Conservation (phyloP, 2,113 vertebrate genomes). For the Balaenoptera acutorostrata region DNA sequence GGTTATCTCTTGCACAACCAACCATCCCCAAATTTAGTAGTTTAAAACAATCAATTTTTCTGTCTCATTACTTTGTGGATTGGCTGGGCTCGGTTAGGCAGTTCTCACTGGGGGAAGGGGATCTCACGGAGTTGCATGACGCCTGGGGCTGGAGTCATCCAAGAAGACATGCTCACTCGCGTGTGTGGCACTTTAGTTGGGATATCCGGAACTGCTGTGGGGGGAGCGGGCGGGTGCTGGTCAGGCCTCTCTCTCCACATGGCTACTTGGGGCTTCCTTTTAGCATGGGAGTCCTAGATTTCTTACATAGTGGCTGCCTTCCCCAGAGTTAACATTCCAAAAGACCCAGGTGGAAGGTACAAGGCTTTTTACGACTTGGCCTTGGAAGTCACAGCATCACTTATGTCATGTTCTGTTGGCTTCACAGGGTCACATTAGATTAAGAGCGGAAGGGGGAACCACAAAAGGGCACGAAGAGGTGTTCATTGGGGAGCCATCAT, state of each 20-base stretch:
- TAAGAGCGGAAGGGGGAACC: background rate
- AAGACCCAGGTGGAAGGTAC: background rate
- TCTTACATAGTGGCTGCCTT: background rate
- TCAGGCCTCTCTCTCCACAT: background rate
- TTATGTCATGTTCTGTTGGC: background rate
- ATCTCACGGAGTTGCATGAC: background rate
- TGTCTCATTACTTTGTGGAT: background rate
- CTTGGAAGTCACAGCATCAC: background rate
- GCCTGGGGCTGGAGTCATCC: background rate
- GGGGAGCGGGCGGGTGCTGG: background rate
- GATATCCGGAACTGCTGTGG: background rate
- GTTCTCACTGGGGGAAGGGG: background rate
- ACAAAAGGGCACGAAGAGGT: background rate
- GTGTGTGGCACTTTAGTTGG: background rate
- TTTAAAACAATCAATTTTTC: background rate
- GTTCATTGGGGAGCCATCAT: background rate
- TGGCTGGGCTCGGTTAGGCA: background rate
- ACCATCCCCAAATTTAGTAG: background rate
- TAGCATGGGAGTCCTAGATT: background rate
- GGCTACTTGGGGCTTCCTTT: background rate
- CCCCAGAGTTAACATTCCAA: background rate
- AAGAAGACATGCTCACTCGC: background rate
- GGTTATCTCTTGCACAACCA: background rate
- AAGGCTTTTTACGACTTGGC: background rate
- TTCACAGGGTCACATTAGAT: background rate